A percentile compares a stretch with the other conserved stretches of the same genome.
phyloP scores from a whole-genome alignment of 2,797 vertebrate species.

The Gambelia wislizenii region DNA sequence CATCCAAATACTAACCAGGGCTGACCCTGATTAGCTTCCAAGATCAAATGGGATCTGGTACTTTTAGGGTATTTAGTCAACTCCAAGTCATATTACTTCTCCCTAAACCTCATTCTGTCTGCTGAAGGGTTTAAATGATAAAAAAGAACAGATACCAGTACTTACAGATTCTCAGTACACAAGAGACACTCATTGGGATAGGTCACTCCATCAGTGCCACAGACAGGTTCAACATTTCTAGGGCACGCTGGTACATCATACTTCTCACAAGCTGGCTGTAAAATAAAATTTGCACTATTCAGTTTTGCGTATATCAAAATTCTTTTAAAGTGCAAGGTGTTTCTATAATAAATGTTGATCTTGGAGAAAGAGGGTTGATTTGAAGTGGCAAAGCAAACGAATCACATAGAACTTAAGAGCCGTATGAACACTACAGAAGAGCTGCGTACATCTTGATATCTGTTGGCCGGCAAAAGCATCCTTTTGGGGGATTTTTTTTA shows the following conservation, averaged over 20 bases:
- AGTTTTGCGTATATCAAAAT: background rate
- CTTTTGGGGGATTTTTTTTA: background rate
- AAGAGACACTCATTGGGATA: constrained; percentile 70
- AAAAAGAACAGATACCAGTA: background rate
- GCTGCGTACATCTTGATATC: background rate
- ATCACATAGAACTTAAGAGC: background rate
- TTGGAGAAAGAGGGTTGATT: background rate
- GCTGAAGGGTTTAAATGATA: fast-evolving
- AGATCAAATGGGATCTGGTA: no score
- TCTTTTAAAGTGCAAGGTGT: background rate
- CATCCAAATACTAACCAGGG: no score
- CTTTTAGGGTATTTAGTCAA: no score
- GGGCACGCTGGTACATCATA: constrained; percentile 45
- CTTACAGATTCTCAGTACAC: constrained; percentile 67
- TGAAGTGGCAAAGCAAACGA: background rate
- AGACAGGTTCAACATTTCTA: constrained; percentile 62
- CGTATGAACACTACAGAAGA: background rate
- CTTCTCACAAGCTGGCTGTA: constrained; percentile 62
- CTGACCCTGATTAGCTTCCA: no score
- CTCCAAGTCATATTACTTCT: no score
- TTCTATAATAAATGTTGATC: background rate
- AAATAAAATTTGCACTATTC: constrained; percentile 1
- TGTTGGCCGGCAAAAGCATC: background rate
- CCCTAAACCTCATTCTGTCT: no score
- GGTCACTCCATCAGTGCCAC: constrained; percentile 54